Conservation (phyloP, 2,113 vertebrate species). For the Urocolius indicus region DNA sequence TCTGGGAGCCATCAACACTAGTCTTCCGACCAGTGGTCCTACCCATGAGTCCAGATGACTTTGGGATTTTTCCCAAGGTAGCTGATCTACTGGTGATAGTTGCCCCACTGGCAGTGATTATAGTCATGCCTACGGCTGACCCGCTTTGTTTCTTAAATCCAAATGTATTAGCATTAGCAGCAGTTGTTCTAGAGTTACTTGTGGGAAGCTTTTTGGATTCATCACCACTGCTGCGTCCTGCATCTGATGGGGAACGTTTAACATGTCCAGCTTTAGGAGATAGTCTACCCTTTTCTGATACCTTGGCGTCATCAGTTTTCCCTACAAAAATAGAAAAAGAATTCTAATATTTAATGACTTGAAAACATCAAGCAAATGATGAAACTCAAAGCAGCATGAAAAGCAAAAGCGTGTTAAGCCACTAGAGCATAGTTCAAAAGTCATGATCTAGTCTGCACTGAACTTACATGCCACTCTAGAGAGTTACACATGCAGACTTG, state of each 20-base stretch:
- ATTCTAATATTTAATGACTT: slow-evolving; percentile 67
- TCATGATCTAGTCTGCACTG: slow-evolving; percentile 28
- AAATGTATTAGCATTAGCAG: slow-evolving; percentile 88
- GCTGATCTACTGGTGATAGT: slow-evolving; percentile 95
- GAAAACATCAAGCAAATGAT: slow-evolving; percentile 67
- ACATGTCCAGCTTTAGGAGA: slow-evolving; percentile 88
- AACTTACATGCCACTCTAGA: slow-evolving; percentile 15
- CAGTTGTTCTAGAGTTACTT: slow-evolving; percentile 81
- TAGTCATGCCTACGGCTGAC: slow-evolving; percentile 79
- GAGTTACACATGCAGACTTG: slow-evolving; percentile 43
- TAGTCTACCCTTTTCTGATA: slow-evolving; percentile 93
- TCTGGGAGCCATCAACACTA: slow-evolving; percentile 82
- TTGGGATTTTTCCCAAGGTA: slow-evolving; percentile 96
- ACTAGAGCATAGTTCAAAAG: not conserved
- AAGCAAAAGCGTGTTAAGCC: slow-evolving; percentile 60
- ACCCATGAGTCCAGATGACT: slow-evolving; percentile 86
- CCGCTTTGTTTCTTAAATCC: slow-evolving; percentile 95
- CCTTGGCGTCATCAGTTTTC: slow-evolving; percentile 97
- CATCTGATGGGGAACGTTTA: slow-evolving; percentile 93
- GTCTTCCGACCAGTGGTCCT: slow-evolving; percentile 82
- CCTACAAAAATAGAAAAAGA: slow-evolving; percentile 78
- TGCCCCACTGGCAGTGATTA: slow-evolving; percentile 93
- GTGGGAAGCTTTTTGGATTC: slow-evolving; percentile 87
- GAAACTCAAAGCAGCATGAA: slow-evolving; percentile 65
- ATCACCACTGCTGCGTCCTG: slow-evolving; percentile 92